Evolutionary conservation across 2,113 vertebrate species (phyloP), one percentile per base, ranked within the genome.

Genomic region (Speoplatyrhinus poulsoni): DNA sequence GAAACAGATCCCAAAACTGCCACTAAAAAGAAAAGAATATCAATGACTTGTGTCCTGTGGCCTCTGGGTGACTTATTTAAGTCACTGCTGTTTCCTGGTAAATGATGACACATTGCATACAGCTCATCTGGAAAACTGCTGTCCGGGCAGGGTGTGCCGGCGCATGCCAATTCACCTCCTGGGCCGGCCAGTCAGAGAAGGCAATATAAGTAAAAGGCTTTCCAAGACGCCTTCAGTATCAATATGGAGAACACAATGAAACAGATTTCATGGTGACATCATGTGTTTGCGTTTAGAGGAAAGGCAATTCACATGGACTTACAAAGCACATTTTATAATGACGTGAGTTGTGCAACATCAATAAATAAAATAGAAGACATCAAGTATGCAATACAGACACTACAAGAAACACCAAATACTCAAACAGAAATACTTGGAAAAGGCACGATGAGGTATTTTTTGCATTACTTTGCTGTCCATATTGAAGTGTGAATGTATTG

Each of bases 71-170:
- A 26, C 26, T 26, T 26, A 26, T 75, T 82, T 79, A 74, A 79
- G 79, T 76, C 77, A 77, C 75, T 57, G 59, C 67, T 62, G 63
- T 79, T 88, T 89, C 86, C 76, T 16, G 80, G 78, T 85, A 85
- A n/a, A 64, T 73, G 69, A 79, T 85, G 82, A 85, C 80, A 80
- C 82, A 88, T 85, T 73, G 65, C 57, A 16, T 84, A 76, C 62
- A 72, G 53, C 67, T 82, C 73, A 85, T 85, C 80, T 82, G 80
- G 69, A 70, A 67, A 70, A 47, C 73, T 80, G 66, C 70, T 56
- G 78, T 49, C 69, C 77, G 65, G 59, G 71, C 66, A 69, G 72
- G 77, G 79, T 80, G 33, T 72, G 77, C 79, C 73, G 68, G 67
- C 72, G 76, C 81, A 73, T 78, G 86, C 80, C 71, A 75, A 66